Percentiles rank a stretch among this genome's conserved stretches.
These are phyloP conservation scores for Jaculus jaculus DNA, from an alignment of 2,113 vertebrate genomes.

Conservation along the genomic window DNA sequence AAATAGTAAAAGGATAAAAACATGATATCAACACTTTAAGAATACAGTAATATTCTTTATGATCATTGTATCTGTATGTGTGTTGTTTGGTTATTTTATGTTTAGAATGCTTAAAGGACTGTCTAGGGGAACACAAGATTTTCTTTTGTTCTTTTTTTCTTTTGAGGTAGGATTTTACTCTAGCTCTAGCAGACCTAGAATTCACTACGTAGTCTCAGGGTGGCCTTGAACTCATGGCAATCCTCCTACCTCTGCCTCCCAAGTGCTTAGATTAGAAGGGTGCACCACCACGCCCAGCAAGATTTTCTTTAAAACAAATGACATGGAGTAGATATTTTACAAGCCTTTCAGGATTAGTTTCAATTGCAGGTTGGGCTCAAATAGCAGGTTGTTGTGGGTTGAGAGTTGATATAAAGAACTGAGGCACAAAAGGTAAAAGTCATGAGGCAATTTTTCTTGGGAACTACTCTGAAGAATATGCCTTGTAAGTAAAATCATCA, in stretches of 20 bases:
- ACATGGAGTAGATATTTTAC: neutral
- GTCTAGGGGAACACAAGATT: neutral
- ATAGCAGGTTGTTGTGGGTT: neutral
- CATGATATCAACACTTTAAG: neutral
- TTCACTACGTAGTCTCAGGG: no score
- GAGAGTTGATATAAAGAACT: neutral
- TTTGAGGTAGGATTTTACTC: no score
- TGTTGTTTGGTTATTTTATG: neutral
- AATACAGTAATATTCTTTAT: neutral
- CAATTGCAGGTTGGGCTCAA: neutral
- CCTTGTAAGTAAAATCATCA: neutral
- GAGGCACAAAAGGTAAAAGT: neutral
- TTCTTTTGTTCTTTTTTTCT: no score
- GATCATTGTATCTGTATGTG: neutral
- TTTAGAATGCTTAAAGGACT: neutral
- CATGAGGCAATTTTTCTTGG: neutral
- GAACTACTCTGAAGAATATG: neutral
- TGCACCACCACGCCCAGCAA: neutral
- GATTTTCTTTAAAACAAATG: neutral
- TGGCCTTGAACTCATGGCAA: no score
- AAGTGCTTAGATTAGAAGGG: no score
- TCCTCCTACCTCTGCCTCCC: no score
- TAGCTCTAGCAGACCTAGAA: no score
- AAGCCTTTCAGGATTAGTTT: neutral
- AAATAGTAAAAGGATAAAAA: neutral